These are phyloP conservation scores for Iselma pallidipennis DNA, from an alignment of 2,888 invertebrate species.

Conservation along the genomic window DNA sequence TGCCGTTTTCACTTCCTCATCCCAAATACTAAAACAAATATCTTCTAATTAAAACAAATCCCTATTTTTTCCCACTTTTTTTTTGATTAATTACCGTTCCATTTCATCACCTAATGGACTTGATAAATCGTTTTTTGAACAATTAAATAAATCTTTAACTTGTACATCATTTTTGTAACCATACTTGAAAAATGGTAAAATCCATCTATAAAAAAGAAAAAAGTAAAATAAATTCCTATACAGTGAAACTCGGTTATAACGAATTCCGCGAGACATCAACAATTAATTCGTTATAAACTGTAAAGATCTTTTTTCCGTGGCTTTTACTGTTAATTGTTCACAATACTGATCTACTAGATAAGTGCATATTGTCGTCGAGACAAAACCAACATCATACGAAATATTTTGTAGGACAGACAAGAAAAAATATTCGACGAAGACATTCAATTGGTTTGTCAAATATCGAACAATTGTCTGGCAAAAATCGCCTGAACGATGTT, in stretches of 20 bases:
- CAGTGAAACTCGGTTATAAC: too few relatives aligned
- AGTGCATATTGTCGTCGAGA: not conserved
- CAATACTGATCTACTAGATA: not conserved
- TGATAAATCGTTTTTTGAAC: constrained; percentile 65
- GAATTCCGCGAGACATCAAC: too few relatives aligned
- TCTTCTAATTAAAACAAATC: too few relatives aligned
- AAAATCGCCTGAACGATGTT: too few relatives aligned
- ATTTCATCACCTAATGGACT: constrained; percentile 68
- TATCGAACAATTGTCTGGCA: too few relatives aligned
- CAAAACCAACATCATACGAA: too few relatives aligned
- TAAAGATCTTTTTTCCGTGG: too few relatives aligned
- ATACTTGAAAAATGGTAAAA: constrained; percentile 65
- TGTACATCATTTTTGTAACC: constrained; percentile 68
- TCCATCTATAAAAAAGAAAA: constrained; percentile 63
- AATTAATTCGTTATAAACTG: too few relatives aligned
- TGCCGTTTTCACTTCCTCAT: constrained; percentile 60
- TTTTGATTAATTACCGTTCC: constrained; percentile 57
- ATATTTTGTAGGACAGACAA: too few relatives aligned
- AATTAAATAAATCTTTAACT: constrained; percentile 68
- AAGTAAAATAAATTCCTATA: not conserved
- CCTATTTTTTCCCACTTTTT: too few relatives aligned
- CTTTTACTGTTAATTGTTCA: not conserved
- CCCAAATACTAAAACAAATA: constrained; percentile 61
- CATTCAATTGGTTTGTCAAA: too few relatives aligned
- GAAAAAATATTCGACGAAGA: too few relatives aligned